Percentiles rank a stretch among this genome's conserved stretches.
Conservation (phyloP, 1,140 invertebrate species). For the Drosophila bocki region DNA sequence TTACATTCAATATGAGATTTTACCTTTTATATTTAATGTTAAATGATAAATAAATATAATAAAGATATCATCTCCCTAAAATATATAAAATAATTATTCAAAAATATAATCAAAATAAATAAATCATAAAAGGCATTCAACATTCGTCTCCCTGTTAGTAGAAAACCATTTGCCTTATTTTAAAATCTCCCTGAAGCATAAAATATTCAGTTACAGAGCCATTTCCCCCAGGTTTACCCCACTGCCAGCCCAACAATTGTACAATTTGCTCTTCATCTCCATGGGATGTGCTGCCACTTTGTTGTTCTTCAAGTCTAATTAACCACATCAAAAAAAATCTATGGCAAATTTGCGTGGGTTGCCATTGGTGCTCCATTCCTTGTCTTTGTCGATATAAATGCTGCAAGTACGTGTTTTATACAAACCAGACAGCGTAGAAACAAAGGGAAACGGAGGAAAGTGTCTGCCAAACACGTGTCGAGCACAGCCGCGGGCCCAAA, state of each 20-base stretch:
- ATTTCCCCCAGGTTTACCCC: not conserved
- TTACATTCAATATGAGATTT: no score
- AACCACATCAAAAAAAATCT: conserved; percentile 80
- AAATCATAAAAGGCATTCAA: conserved; percentile 31
- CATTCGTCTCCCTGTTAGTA: not conserved
- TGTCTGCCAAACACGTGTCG: conserved; percentile 40
- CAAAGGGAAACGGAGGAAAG: conserved; percentile 15
- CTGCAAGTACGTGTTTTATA: conserved; percentile 74
- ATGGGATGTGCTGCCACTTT: conserved; percentile 35
- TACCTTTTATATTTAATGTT: no score
- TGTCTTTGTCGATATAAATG: conserved; percentile 65
- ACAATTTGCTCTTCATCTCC: conserved; percentile 68
- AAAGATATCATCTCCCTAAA: no score
- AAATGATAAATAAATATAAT: no score
- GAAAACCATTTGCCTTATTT: conserved; percentile 25
- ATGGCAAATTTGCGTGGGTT: conserved; percentile 70
- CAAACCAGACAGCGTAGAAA: conserved; percentile 12
- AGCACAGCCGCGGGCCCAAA: conserved; percentile 33
- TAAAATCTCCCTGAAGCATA: conserved; percentile 54
- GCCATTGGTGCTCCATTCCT: conserved; percentile 20
- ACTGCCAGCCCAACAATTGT: conserved; percentile 35
- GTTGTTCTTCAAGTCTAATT: conserved; percentile 78
- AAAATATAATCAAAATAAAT: not conserved
- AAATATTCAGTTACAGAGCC: conserved; percentile 74
- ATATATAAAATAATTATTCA: no score